These are phyloP conservation scores for Acrocyrtus sp. DNA, from an alignment of 2,888 invertebrate genomes.

Conservation along the genomic window DNA sequence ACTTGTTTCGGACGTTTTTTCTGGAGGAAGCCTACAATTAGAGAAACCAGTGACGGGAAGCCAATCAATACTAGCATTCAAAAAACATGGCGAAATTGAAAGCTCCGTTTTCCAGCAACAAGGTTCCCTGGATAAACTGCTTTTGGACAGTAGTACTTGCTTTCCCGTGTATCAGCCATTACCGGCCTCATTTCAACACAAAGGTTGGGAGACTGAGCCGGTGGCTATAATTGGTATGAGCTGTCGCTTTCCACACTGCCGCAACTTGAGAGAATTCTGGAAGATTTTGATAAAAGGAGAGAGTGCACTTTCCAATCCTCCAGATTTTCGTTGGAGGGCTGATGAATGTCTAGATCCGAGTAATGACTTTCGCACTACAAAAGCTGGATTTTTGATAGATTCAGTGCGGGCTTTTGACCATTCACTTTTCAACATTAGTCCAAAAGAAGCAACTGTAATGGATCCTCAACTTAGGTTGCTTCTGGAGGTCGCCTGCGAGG, in stretches of 20 bases:
- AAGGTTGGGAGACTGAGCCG: conserved; percentile 19
- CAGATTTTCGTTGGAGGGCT: conserved; percentile 26
- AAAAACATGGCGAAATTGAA: no score
- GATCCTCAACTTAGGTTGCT: conserved; percentile 31
- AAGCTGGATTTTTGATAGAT: conserved; percentile 25
- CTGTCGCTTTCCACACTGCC: conserved; percentile 47
- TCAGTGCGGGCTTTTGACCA: conserved; percentile 38
- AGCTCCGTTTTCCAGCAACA: no score
- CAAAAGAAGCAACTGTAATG: conserved; percentile 18
- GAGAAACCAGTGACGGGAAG: no score
- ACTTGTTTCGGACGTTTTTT: no score
- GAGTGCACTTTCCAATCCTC: conserved; percentile 26
- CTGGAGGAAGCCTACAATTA: no score
- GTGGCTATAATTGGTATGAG: conserved; percentile 52
- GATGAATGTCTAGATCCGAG: conserved; percentile 14
- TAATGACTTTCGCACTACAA: conserved; percentile 20
- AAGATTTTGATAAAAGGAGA: conserved; percentile 30
- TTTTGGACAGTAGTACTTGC: no score
- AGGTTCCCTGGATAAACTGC: no score
- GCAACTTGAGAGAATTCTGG: conserved; percentile 50
- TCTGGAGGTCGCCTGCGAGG: conserved; percentile 17
- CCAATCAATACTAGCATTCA: no score
- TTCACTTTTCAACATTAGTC: conserved; percentile 35
- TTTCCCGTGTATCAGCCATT: no score
- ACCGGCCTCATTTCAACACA: no score